These are phyloP conservation scores for Pseudois nayaur DNA, from an alignment of 2,113 vertebrate species.

Conservation along the genomic window DNA sequence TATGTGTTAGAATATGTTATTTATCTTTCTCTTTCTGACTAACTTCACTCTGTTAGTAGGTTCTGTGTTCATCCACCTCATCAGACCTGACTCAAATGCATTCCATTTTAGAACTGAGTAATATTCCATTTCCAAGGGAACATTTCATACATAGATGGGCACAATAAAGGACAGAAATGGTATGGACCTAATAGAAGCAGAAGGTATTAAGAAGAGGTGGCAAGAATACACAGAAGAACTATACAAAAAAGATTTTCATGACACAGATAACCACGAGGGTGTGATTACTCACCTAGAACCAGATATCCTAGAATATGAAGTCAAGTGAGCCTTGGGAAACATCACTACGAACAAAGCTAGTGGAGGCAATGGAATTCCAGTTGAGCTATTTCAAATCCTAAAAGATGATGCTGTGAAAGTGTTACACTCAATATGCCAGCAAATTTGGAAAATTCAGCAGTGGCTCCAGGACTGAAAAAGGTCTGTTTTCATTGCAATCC, in stretches of 20 bases:
- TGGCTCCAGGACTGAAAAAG: neutral
- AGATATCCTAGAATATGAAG: neutral
- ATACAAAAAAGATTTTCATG: neutral
- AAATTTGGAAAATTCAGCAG: neutral
- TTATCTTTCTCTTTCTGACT: neutral
- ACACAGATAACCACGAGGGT: neutral
- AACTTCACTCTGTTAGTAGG: neutral
- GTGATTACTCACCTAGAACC: neutral
- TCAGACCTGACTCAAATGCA: neutral
- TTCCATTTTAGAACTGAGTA: neutral
- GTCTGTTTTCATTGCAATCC: neutral
- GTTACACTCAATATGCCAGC: neutral
- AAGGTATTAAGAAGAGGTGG: neutral
- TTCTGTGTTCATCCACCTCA: neutral
- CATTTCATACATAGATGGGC: neutral
- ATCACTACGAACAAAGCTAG: accelerated
- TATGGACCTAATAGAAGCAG: neutral
- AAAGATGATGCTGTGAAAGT: neutral
- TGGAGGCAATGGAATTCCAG: neutral
- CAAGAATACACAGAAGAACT: neutral
- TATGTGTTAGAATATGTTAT: neutral
- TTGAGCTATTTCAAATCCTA: neutral
- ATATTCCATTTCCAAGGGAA: neutral
- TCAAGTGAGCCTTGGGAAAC: neutral
- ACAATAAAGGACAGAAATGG: neutral